Evolutionary conservation across 64 coral and sea anemone species (phyloP), one percentile per base, ranked within the genome.

Genomic region (Montipora cactus): DNA sequence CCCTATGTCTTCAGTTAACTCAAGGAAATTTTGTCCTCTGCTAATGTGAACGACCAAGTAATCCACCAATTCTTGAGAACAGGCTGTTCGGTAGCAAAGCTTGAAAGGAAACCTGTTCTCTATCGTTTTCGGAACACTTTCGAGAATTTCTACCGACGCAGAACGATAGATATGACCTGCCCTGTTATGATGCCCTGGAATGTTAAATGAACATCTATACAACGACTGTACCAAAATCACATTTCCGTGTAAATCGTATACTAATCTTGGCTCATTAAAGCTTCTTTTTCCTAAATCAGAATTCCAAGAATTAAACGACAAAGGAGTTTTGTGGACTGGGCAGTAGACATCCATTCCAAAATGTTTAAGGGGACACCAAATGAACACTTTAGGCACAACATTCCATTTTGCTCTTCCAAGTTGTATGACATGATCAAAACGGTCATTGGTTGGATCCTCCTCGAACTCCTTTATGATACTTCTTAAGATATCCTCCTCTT

Each of bases 11-110:
- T 89, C 87, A 77, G 87, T 21, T 52, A 89, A 76, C 51, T 89
- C 87, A 37, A 77, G 21, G 37, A 89, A 89, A 73, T 77, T 78
- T 15, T 89, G 87, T 21, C 87, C 87, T 78, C 74, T 89, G 50
- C 87, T 72, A 44, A 87, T 87, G 49, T 87, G 84, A 47, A 71
- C 62, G 16, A 87, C 46, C 13, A 87, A n/a, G 28, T 89, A 89
- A 44, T 87, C 84, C 11, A 87, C 44, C n/a, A 89, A 22, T 21
- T 89, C 72, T 7, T n/a, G 48, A 76, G 87, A 89, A 52, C 68
- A 89, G 14, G 70, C 68, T 1, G 87, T 75, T 21, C 87, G 87
- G 18, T 77, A 89, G 51, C 7, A 89, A 7, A 89, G 87, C 47
- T 89, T 89, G n/a, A 77, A 51, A 46, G 87, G 87, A 77, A 89